Conservation (phyloP, 64 coral and sea anemone genomes). For the Hydrozoanthus tunicans region DNA sequence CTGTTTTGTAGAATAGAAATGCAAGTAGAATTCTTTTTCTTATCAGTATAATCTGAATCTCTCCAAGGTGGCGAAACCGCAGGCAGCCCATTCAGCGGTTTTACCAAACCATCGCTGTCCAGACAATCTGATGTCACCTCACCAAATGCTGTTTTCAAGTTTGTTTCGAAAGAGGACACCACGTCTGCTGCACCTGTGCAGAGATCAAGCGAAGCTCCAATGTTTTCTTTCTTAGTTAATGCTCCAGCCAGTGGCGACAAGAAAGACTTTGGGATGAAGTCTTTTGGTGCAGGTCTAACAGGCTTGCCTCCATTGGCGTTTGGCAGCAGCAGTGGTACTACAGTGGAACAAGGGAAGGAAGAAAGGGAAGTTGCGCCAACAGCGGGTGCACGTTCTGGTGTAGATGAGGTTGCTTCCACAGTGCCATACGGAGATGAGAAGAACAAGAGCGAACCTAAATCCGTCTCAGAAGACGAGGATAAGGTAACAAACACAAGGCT, state of each 20-base stretch:
- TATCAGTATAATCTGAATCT: no score
- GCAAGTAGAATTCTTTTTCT: no score
- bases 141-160: not conserved
- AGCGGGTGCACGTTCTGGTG: not conserved
- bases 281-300: not conserved
- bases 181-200: not conserved
- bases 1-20: not conserved
- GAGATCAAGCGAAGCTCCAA: not conserved
- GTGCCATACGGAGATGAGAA: not conserved
- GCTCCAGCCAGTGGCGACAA: not conserved
- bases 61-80: not conserved
- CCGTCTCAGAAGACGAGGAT: not conserved
- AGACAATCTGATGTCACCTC: constrained; percentile 11
- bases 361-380: not conserved
- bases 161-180: not conserved
- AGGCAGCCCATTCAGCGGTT: constrained; percentile 22
- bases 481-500: not conserved
- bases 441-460: not conserved
- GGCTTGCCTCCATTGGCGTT: constrained; percentile 34
- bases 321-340: not conserved
- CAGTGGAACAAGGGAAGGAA: no score
- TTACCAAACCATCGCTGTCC: constrained; percentile 3
- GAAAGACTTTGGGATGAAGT: not conserved
- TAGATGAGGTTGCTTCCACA: not conserved
- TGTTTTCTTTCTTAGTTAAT: not conserved